Conservation (phyloP, 2,888 invertebrate genomes). For the Conops quadrifasciatus region DNA sequence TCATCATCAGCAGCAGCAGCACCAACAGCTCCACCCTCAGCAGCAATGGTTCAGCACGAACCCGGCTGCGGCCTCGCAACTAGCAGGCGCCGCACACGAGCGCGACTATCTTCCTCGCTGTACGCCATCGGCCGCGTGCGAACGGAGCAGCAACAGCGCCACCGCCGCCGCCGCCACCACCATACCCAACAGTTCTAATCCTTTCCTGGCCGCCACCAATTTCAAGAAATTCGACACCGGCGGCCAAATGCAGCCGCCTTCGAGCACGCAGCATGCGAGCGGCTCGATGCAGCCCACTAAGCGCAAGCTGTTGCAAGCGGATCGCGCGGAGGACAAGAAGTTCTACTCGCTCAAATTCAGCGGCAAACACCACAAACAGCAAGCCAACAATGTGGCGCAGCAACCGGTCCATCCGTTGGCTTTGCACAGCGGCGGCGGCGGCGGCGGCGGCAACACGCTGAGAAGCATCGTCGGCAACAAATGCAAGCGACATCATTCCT, state of each 20-base stretch:
- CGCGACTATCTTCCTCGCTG: conserved; percentile 58
- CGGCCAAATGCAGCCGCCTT: conserved; percentile 25
- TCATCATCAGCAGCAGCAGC: conserved; percentile 57
- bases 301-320: conserved; percentile 46
- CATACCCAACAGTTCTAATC: conserved; percentile 55
- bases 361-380: conserved; percentile 44
- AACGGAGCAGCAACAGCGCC: background rate
- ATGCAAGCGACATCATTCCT: conserved; percentile 65
- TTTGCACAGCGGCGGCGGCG: conserved; percentile 29
- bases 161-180: conserved; percentile 40
- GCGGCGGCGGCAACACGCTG: conserved; percentile 31
- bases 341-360: conserved; percentile 64
- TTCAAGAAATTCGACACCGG: conserved; percentile 58
- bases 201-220: conserved; percentile 59
- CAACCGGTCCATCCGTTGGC: background rate
- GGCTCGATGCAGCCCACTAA: conserved; percentile 53
- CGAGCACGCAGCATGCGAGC: conserved; percentile 28
- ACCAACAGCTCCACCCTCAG: conserved; percentile 43
- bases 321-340: conserved; percentile 55
- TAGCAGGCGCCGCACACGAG: conserved; percentile 56
- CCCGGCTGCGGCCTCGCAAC: conserved; percentile 47
- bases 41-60: conserved; percentile 43
- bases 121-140: conserved; percentile 41
- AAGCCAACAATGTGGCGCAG: conserved; percentile 10
- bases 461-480: conserved; percentile 44